Base-by-base conservation (phyloP, 2,888 invertebrate genomes). In the Sminthurides aquaticus region DNA sequence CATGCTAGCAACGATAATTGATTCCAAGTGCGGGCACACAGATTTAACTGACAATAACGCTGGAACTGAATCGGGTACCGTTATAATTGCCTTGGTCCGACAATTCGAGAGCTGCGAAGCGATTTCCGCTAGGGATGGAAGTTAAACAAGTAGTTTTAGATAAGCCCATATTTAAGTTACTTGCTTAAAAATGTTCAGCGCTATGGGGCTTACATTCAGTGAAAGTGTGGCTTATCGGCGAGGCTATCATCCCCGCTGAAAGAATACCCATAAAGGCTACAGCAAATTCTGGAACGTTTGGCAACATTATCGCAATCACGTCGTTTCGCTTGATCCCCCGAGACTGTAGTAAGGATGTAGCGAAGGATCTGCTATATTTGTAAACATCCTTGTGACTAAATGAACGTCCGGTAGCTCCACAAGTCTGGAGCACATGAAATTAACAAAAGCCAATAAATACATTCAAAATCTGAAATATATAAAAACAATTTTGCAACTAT, bases 261-360 rank as follows among this genome's bases (percentile, higher is more conserved):
- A 73, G 69, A 29, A 71, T 71, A 20, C 74, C 75, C 26, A 76
- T 57, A 24, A 73, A 58, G 25, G 67, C 65, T 1, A 75, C 67
- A 0, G 75, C 64, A 64, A 73, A 76, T 60, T 76, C 76, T 11
- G 73, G 72, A n/a, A 73, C 60, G 61, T 76, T 76, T 24, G 76
- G 76, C 8, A 73, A 63, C 8, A 75, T 69, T 25, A 76, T 60
- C 5, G 71, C 75, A 54, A 74, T 62, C 5, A 74, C 73, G 43
- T 76, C 70, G 1, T 54, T 29, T 22, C 54, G 56, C 49, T 60
- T 56, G 2, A 60, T 43, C 11, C 48, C 22, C 1, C 67, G 69
- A 18, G 70, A 65, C 57, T 63, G n/a, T 2, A 68, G 60, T 49
- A 72, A 57, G 22, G 72, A 68, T 3, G 72, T 67, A 1, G 65